Base-by-base conservation (phyloP, 2,888 invertebrate genomes). In the Zaprionus obscuricornis region DNA sequence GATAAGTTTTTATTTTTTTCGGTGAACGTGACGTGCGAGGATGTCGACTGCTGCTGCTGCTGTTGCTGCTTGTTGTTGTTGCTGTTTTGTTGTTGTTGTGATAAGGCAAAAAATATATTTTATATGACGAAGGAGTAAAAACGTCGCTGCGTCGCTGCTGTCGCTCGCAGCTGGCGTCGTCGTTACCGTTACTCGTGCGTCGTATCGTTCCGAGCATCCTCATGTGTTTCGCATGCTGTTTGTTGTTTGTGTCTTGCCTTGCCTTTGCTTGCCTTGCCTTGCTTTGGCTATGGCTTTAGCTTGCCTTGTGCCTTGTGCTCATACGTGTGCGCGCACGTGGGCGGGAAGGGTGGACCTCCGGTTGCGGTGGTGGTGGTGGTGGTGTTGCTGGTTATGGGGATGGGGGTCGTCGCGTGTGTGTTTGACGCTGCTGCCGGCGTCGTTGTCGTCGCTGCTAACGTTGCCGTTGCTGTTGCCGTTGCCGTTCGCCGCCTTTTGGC, bases 11-110 rank as follows among this genome's bases (percentile, higher is more conserved):
- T n/a, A n/a, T n/a, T n/a, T 82, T 84, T 83, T 85, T 78, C 65
- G 70, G 83, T 79, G 66, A 82, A 83, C 76, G 81, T 82, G 79
- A 86, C 85, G 85, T 85, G 85, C 87, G 81, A 87, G 84, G 72
- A 76, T 72, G 60, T 72, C 72, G 73, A 68, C 67, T 67, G 33
- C 36, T 27, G 43, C 27, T 42, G 46, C 36, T 39, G 36, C 20
- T 39, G 26, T 42, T 51, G 36, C 43, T 52, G 36, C 26, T n/a
- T 47, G 18, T 17, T 52, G 52, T 39, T 47, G 34, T 24, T 34
- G 31, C 31, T 47, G 34, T 27, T 29, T 36, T 60, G 49, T 36
- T 56, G 47, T 50, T 74, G 70, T 78, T 77, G 72, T 76, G 74
- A 84, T 81, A 75, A 78, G 68, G 70, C 59, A 68, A 74, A 59